phyloP scores from a whole-genome alignment of 2,113 vertebrate genomes.

The Urocynchramus pylzowi region DNA sequence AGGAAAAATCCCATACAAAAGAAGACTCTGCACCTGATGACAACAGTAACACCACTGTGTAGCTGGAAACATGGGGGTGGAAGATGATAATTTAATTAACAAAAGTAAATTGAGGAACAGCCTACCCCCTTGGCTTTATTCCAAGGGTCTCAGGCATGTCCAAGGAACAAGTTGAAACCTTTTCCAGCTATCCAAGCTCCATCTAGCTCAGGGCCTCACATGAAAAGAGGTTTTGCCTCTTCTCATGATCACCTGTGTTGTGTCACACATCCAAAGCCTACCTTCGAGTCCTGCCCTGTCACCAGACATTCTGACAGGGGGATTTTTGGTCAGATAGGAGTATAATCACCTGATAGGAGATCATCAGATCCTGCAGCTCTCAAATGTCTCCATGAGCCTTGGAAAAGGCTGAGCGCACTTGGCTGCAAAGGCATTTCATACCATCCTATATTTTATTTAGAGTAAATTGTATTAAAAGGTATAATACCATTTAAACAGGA shows the following conservation, averaged over 20 bases:
- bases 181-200: background rate
- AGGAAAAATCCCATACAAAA: background rate
- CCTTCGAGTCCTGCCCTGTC: background rate
- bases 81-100: background rate
- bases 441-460: background rate
- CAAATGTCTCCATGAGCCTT: background rate
- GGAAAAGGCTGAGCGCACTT: background rate
- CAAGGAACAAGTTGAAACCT: background rate
- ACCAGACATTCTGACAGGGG: background rate
- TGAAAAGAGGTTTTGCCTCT: background rate
- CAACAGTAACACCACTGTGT: background rate
- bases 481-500: background rate
- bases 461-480: no score
- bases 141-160: background rate
- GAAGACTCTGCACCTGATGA: background rate
- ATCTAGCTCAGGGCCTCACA: background rate
- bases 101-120: background rate
- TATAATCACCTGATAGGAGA: background rate
- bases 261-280: background rate
- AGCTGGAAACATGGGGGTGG: background rate
- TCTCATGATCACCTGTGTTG: accelerated
- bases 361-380: background rate
- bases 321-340: background rate
- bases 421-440: background rate
- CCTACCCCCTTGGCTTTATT: background rate